Evolutionary conservation across 2,888 invertebrate species (phyloP), one percentile per base, ranked within the genome.

Genomic region (Spilarctia lutea): DNA sequence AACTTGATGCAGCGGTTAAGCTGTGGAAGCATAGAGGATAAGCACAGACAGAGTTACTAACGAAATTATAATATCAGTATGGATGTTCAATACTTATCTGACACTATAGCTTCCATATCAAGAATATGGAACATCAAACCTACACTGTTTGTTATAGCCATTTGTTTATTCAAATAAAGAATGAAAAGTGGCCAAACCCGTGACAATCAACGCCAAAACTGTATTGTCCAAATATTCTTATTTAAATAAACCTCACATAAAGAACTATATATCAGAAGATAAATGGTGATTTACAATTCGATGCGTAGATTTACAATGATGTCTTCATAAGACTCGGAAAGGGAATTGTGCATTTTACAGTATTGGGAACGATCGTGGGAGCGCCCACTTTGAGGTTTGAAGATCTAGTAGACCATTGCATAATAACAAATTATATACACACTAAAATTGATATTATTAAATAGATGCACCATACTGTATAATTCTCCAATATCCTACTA

Each of bases 301-400:
- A 78, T 71, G 78, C 68, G 66, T 77, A 69, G 45, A 69, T 74
- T 20, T 70, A 73, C 73, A 73, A 72, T 27, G 60, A 24, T 63
- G 42, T 67, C 27, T 72, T 68, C 48, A 66, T 76, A 79, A 60
- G 24, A 70, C 78, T 75, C 77, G 48, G 73, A 76, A 79, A 82
- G 72, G 79, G 82, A 70, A 63, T 78, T 77, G 78, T 73, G 75
- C 78, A 83, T 83, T 78, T 79, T 78, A 79, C 83, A 77, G 52
- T 75, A 83, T 79, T 65, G 72, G 79, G 78, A 75, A 68, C 79
- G 72, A 71, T 39, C 76, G 85, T 84, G 82, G 84, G 84, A 79
- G 56, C 80, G 48, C 86, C 85, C 78, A 84, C 84, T 8, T 20
- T 3, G 74, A 63, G 63, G 77, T 76, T 56, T 68, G 75, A 75